A percentile compares a stretch with the other conserved stretches of the same genome.
These are phyloP conservation scores for Antechinus stuartii DNA, from an alignment of 2,113 vertebrate species.

Conservation along the genomic window DNA sequence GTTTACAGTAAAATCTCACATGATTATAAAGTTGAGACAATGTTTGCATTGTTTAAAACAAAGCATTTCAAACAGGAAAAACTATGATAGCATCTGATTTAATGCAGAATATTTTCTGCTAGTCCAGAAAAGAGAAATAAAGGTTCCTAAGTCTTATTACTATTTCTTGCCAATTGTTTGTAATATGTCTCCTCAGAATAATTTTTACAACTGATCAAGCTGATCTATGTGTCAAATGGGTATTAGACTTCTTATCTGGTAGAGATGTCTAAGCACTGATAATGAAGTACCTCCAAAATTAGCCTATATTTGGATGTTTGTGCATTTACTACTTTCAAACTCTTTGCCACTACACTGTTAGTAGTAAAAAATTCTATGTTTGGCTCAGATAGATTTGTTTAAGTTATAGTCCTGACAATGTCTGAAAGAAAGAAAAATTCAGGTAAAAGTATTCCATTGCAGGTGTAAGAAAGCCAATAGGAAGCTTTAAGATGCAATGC, in stretches of 20 bases:
- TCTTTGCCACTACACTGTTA: not conserved
- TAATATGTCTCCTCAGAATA: not conserved
- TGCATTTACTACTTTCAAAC: not conserved
- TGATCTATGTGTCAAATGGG: not conserved
- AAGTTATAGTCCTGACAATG: not conserved
- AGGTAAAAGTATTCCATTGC: not conserved
- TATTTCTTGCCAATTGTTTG: not conserved
- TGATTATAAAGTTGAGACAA: slow-evolving; percentile 11
- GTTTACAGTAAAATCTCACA: slow-evolving; percentile 41
- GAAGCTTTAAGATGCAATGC: not conserved
- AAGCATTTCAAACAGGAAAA: not conserved
- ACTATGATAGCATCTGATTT: not conserved
- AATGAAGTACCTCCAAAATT: not conserved
- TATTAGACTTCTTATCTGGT: not conserved
- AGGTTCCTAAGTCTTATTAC: not conserved
- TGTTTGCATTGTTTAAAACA: not conserved
- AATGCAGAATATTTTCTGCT: not conserved
- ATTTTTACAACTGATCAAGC: not conserved
- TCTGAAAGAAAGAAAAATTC: not conserved
- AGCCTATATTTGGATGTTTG: not conserved
- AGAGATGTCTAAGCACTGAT: not conserved
- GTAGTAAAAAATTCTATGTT: not conserved
- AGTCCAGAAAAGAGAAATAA: slow-evolving; percentile 8
- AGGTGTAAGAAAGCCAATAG: not conserved
- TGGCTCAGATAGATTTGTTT: not conserved